Percentiles rank a stretch among this genome's conserved stretches.
phyloP scores from a whole-genome alignment of 2,888 invertebrate genomes.

The Meghimatium bilineatum region DNA sequence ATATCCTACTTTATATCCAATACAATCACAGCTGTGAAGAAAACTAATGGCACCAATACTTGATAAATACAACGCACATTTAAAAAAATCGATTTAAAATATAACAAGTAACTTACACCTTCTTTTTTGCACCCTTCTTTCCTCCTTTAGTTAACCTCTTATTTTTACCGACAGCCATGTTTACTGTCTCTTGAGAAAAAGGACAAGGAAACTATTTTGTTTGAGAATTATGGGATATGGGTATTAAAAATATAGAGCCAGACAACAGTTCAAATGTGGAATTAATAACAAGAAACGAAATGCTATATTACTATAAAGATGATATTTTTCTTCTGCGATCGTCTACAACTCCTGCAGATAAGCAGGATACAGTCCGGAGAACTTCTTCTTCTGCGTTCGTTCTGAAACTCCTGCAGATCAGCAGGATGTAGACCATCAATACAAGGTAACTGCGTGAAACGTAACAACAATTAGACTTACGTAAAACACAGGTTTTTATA shows the following conservation, averaged over 20 bases:
- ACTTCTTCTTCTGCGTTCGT: too few species aligned
- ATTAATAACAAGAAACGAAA: too few species aligned
- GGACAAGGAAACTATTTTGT: slow-evolving; percentile 28
- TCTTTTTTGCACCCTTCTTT: slow-evolving; percentile 99
- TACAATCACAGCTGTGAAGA: neutral
- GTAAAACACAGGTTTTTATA: too few species aligned
- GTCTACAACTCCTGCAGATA: too few species aligned
- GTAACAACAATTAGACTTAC: too few species aligned
- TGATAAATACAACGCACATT: neutral
- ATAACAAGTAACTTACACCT: slow-evolving; percentile 87
- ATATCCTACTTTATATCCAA: neutral
- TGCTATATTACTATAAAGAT: neutral
- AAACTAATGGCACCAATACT: neutral
- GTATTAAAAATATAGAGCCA: too few species aligned
- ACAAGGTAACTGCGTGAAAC: too few species aligned
- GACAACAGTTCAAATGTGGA: too few species aligned
- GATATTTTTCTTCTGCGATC: neutral
- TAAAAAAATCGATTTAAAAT: neutral
- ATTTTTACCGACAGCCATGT: slow-evolving; percentile 80
- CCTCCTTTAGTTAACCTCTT: slow-evolving; percentile 97
- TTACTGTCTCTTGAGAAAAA: slow-evolving; percentile 58
- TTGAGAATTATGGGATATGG: slow-evolving; percentile 13
- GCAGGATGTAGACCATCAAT: too few species aligned
- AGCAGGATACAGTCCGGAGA: too few species aligned
- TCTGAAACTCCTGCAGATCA: too few species aligned